A percentile compares a stretch with the other conserved stretches of the same genome.
Evolutionary conservation across 1,140 invertebrate genomes (phyloP).

Genomic region (Atta texana): DNA sequence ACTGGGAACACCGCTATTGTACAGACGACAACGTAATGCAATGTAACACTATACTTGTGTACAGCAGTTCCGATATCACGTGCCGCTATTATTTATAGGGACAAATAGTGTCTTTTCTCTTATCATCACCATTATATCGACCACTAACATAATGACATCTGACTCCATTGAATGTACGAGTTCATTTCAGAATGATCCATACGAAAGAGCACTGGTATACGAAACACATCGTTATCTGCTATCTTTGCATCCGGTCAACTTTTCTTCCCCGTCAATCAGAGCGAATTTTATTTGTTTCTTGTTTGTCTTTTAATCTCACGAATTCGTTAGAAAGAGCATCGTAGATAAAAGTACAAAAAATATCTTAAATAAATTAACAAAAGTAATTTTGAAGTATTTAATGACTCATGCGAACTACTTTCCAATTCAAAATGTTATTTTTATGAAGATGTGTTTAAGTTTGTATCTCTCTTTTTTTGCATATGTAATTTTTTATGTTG

Average conservation of each 20-base stretch:
- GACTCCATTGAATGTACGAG: slow-evolving; percentile 31
- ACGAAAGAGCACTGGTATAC: neutral
- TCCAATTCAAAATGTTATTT: slow-evolving; percentile 16
- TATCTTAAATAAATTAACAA: neutral
- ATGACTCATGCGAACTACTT: neutral
- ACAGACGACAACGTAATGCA: neutral
- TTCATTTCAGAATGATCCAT: slow-evolving; percentile 13
- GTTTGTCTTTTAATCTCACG: neutral
- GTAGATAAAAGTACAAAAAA: neutral
- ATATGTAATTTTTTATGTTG: neutral
- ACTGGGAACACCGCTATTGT: neutral
- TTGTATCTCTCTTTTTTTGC: neutral
- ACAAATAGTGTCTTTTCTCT: slow-evolving; percentile 47
- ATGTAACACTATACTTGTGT: slow-evolving; percentile 9
- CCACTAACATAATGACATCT: slow-evolving; percentile 17
- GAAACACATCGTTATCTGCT: neutral
- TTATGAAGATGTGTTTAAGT: neutral
- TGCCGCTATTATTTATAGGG: slow-evolving; percentile 18
- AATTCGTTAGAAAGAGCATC: neutral
- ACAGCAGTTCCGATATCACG: slow-evolving; percentile 7
- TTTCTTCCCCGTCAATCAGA: neutral
- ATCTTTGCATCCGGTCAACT: neutral
- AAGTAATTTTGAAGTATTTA: neutral
- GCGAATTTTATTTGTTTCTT: neutral
- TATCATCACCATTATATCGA: slow-evolving; percentile 31